Evolutionary conservation across 2,113 vertebrate species (phyloP).

Genomic region (Pelecanus crispus): DNA sequence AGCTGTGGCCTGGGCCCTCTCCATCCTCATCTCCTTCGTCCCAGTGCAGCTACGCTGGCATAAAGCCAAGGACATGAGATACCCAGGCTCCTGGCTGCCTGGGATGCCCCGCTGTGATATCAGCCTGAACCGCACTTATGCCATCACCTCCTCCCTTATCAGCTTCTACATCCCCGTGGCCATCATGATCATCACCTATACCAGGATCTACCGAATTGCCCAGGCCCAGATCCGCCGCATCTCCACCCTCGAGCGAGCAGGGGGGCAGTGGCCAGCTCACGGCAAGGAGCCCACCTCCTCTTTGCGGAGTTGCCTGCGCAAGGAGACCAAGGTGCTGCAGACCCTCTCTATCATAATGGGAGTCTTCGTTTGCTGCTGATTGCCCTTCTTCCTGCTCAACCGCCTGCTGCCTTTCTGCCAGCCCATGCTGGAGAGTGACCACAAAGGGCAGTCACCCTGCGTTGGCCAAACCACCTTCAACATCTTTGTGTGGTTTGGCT

Average conservation of each 20-base stretch:
- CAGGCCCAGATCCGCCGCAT: slow-evolving; percentile 82
- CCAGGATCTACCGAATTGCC: slow-evolving; percentile 79
- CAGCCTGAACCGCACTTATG: slow-evolving; percentile 77
- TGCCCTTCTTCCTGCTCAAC: slow-evolving; percentile 84
- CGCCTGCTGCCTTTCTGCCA: slow-evolving; percentile 82
- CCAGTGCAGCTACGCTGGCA: slow-evolving; percentile 82
- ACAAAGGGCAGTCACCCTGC: slow-evolving; percentile 42
- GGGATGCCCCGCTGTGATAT: slow-evolving; percentile 66
- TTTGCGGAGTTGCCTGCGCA: slow-evolving; percentile 75
- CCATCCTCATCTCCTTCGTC: slow-evolving; percentile 81
- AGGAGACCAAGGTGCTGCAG: slow-evolving; percentile 84
- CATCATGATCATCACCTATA: slow-evolving; percentile 82
- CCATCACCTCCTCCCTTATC: slow-evolving; percentile 74
- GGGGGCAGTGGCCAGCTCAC: slow-evolving; percentile 48
- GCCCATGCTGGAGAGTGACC: not conserved
- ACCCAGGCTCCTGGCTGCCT: not conserved
- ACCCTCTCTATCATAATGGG: slow-evolving; percentile 83
- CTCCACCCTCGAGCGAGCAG: slow-evolving; percentile 76
- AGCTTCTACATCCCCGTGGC: slow-evolving; percentile 79
- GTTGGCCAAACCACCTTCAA: slow-evolving; percentile 78
- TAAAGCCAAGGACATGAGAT: slow-evolving; percentile 27
- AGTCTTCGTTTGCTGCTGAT: slow-evolving; percentile 84
- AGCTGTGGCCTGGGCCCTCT: slow-evolving; percentile 75
- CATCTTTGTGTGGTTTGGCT: slow-evolving; percentile 83
- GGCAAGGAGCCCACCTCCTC: slow-evolving; percentile 37